Percentiles rank a stretch among this genome's conserved stretches.
Evolutionary conservation across 2,113 vertebrate genomes (phyloP).

Genomic region (Caretta caretta): DNA sequence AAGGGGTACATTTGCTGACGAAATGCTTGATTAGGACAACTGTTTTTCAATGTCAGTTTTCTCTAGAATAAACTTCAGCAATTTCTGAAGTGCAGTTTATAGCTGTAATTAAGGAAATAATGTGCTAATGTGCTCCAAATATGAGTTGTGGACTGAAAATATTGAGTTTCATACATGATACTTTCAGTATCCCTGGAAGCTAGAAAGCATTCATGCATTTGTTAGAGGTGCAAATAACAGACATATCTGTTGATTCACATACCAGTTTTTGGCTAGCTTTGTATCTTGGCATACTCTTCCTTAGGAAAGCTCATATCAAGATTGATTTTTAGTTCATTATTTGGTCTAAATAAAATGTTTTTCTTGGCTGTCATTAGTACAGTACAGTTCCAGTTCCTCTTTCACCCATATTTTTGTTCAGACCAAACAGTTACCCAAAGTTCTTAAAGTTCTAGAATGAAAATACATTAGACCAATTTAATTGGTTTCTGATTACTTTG

Average conservation of each 20-base stretch:
- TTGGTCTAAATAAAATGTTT: not conserved
- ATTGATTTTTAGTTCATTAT: not conserved
- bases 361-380: not conserved
- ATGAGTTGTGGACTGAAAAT: not conserved
- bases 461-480: not conserved
- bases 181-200: not conserved
- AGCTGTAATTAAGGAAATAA: not conserved
- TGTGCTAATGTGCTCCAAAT: accelerated
- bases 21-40: not conserved
- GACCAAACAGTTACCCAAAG: not conserved
- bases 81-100: not conserved
- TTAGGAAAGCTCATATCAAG: not conserved
- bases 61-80: not conserved
- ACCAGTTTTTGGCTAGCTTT: not conserved
- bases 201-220: not conserved
- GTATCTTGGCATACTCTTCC: not conserved
- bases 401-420: not conserved
- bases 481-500: not conserved
- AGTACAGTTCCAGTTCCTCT: not conserved
- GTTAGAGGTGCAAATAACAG: not conserved
- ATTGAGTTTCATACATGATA: not conserved
- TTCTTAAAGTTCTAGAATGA: not conserved
- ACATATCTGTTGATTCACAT: not conserved
- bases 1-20: not conserved
- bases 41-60: not conserved